These are phyloP conservation scores for Channallabes apus DNA, from an alignment of 2,797 vertebrate genomes.

Conservation along the genomic window DNA sequence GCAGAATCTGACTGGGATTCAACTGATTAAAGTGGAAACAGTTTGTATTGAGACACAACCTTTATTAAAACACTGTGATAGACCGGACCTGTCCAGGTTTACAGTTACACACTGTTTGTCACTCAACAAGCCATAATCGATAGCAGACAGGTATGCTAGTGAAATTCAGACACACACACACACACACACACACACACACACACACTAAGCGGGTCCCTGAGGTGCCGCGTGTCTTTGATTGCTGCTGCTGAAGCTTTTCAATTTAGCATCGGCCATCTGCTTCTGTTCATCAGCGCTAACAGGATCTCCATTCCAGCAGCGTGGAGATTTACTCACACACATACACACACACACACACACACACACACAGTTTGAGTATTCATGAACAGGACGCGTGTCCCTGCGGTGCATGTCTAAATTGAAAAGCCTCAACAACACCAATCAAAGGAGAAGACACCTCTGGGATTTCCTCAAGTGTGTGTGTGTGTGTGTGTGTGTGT, in stretches of 20 bases:
- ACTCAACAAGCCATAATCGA: neutral
- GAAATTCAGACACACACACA: neutral
- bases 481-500: constrained; percentile 1
- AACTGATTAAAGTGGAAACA: neutral
- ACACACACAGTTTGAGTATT: constrained; percentile 28
- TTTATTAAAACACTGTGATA: neutral
- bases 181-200: constrained; percentile 34
- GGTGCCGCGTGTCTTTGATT: constrained; percentile 59
- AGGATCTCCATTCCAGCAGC: constrained; percentile 62
- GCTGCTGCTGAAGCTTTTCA: constrained; percentile 60
- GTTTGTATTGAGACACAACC: neutral
- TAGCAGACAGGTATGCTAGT: neutral
- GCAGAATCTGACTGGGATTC: neutral
- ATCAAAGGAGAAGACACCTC: constrained; percentile 26
- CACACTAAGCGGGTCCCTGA: constrained; percentile 49
- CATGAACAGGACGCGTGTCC: constrained; percentile 20
- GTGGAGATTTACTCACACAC: constrained; percentile 57
- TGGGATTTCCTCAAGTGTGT: constrained; percentile 31
- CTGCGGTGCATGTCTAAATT: constrained; percentile 26
- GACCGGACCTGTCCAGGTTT: neutral
- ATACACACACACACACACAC: constrained; percentile 23
- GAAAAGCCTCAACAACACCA: constrained; percentile 32
- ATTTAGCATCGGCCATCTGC: constrained; percentile 64
- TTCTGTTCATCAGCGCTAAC: constrained; percentile 65
- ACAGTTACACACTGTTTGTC: neutral